phyloP scores from a whole-genome alignment of 2,113 vertebrate genomes.

The Ciconia maguari region DNA sequence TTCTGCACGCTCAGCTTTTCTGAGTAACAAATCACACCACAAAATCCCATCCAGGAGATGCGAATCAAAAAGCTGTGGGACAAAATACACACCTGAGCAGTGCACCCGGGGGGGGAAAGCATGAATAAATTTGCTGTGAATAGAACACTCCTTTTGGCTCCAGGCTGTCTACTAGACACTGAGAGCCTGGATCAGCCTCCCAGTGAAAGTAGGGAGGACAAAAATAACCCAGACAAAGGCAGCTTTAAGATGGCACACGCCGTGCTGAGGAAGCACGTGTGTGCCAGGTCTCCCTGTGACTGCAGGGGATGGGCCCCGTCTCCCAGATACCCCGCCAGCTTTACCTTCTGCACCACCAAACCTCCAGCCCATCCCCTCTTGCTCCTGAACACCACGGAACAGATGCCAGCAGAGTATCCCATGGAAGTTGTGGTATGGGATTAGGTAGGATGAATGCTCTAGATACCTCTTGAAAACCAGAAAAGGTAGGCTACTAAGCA shows the following conservation, averaged over 20 bases:
- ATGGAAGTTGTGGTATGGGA: accelerated
- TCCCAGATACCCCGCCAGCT: too few relatives aligned
- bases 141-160: background rate
- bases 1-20: background rate
- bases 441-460: too few relatives aligned
- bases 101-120: accelerated
- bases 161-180: background rate
- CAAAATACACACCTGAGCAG: too few relatives aligned
- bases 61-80: background rate
- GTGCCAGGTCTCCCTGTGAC: background rate
- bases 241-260: background rate
- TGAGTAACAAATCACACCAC: accelerated
- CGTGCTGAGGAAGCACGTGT: accelerated
- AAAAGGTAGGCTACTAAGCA: background rate
- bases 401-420: background rate
- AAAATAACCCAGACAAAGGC: background rate
- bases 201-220: background rate
- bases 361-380: background rate
- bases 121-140: too few relatives aligned
- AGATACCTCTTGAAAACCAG: background rate
- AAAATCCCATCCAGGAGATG: background rate
- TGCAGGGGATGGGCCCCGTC: background rate
- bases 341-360: background rate
- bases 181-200: background rate
- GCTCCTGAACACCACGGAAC: background rate